Evolutionary conservation across 2,113 vertebrate species (phyloP).

Genomic region (Catharus bicknelli): DNA sequence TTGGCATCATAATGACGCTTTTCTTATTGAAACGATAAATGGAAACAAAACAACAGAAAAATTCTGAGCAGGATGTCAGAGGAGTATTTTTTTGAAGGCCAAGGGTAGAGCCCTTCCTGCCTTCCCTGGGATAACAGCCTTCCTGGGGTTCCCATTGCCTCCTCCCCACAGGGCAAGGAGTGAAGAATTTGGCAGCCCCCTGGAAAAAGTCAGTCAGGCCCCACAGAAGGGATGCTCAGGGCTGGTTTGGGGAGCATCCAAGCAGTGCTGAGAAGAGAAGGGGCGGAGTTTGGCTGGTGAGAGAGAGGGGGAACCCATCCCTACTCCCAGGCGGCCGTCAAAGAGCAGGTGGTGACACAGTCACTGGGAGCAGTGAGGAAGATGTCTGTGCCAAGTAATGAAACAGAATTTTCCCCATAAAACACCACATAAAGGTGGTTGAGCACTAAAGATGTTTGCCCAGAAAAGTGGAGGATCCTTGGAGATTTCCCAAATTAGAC

Average conservation of each 20-base stretch:
- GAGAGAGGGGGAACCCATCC: not conserved
- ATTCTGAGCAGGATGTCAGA: not conserved
- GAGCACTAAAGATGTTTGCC: not conserved
- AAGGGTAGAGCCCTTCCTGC: not conserved
- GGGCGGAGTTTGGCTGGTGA: accelerated
- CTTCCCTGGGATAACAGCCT: accelerated
- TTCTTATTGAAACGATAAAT: not conserved
- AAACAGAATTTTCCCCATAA: not conserved
- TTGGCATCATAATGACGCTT: not conserved
- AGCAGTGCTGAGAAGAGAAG: accelerated
- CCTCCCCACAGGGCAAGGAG: not conserved
- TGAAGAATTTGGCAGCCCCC: accelerated
- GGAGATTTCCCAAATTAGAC: not conserved
- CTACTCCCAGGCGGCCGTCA: not conserved
- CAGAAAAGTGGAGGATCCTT: not conserved
- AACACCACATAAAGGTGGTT: not conserved
- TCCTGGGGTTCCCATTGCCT: not conserved
- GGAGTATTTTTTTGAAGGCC: not conserved
- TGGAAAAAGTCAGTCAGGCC: not conserved
- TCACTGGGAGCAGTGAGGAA: not conserved
- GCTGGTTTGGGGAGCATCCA: accelerated
- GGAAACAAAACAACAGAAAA: not conserved
- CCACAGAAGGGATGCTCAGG: not conserved
- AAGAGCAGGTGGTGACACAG: not conserved
- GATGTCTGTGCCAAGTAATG: accelerated